Evolutionary conservation across 2,797 vertebrate genomes (phyloP).

Genomic region (Rhyacichthys aspro): DNA sequence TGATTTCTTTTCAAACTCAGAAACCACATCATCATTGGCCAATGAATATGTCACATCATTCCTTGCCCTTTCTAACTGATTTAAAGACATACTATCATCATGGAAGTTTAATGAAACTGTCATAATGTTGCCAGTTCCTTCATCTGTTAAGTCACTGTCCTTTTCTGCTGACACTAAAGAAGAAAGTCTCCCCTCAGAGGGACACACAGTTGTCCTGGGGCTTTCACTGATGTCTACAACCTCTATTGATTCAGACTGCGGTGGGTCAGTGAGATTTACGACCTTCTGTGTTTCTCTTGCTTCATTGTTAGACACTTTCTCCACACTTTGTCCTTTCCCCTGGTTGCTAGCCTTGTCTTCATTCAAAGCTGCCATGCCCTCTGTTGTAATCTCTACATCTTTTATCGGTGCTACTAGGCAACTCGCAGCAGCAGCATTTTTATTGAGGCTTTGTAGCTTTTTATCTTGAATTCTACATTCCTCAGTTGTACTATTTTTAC

Average conservation of each 20-base stretch:
- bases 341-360: slow-evolving; percentile 49
- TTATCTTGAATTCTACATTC: slow-evolving; percentile 55
- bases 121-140: slow-evolving; percentile 5
- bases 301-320: slow-evolving; percentile 40
- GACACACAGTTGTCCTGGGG: slow-evolving; percentile 14
- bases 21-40: background rate
- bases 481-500: slow-evolving; percentile 39
- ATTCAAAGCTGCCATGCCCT: slow-evolving; percentile 52
- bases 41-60: slow-evolving; percentile 26
- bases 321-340: slow-evolving; percentile 33
- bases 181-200: slow-evolving; percentile 5
- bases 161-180: slow-evolving; percentile 23
- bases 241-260: slow-evolving; percentile 25
- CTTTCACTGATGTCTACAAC: slow-evolving; percentile 23
- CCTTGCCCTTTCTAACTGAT: slow-evolving; percentile 25
- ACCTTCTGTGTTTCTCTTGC: slow-evolving; percentile 30
- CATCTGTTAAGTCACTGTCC: slow-evolving; percentile 10
- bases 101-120: slow-evolving; percentile 11
- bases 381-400: slow-evolving; percentile 48
- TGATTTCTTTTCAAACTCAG: slow-evolving; percentile 17
- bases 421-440: slow-evolving; percentile 49
- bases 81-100: slow-evolving; percentile 7
- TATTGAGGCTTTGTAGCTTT: slow-evolving; percentile 46
- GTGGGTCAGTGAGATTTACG: slow-evolving; percentile 36
- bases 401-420: slow-evolving; percentile 50